Conservation (phyloP, 2,113 vertebrate species). For the Urocolius indicus region DNA sequence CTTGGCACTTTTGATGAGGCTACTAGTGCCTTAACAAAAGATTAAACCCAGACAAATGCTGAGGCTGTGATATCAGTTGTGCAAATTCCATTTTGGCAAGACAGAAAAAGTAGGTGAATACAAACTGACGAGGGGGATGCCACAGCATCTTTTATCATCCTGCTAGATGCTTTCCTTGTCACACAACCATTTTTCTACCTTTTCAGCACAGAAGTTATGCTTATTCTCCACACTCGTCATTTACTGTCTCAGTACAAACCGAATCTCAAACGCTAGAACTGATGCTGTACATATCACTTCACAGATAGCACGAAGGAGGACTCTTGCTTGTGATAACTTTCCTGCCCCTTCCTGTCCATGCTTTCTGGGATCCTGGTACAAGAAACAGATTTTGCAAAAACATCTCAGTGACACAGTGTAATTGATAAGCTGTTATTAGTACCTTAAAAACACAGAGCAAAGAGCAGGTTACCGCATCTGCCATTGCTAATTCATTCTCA, state of each 20-base stretch:
- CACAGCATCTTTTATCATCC: neutral
- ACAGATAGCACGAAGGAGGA: neutral
- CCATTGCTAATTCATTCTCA: neutral
- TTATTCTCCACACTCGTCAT: neutral
- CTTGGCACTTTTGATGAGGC: neutral
- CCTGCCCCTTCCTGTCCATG: neutral
- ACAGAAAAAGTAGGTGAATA: neutral
- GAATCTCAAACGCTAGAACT: neutral
- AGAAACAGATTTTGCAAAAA: constrained; percentile 15
- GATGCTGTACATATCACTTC: neutral
- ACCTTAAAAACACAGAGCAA: constrained; percentile 41
- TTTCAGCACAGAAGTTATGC: neutral
- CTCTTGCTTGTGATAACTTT: neutral
- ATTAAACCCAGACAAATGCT: neutral
- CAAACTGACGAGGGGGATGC: neutral
- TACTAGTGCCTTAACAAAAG: constrained; percentile 9
- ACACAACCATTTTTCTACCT: neutral
- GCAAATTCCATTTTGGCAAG: constrained; percentile 1
- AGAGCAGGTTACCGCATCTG: constrained; percentile 48
- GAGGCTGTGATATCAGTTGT: neutral
- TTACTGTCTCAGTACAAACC: neutral
- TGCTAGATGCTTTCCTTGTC: neutral
- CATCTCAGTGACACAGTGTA: neutral
- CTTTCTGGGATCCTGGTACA: neutral
- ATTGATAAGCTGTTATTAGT: constrained; percentile 7